phyloP scores from a whole-genome alignment of 30 jellyfish, hydroid and myxozoan species.

The Chrysaora quinquecirrha region DNA sequence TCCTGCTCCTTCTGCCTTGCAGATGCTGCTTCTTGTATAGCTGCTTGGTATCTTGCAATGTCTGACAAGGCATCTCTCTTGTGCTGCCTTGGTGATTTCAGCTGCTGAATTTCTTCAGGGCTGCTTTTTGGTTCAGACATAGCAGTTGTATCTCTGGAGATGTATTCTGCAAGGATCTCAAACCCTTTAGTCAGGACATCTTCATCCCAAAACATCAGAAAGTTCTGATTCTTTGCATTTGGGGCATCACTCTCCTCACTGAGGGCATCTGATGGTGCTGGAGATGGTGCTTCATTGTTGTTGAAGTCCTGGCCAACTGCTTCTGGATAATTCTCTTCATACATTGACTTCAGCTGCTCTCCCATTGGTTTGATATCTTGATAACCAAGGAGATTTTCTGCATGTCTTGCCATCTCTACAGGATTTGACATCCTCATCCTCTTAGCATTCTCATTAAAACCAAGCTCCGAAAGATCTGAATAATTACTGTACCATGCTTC shows the following conservation, averaged over 20 bases:
- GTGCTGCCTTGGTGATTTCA: not conserved
- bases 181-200: conserved; percentile 15
- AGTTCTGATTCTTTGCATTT: not conserved
- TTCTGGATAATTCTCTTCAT: not conserved
- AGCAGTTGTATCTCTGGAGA: not conserved
- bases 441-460: not conserved
- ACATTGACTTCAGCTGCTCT: not conserved
- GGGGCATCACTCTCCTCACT: not conserved
- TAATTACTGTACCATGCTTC: not conserved
- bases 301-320: not conserved
- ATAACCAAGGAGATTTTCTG: conserved; percentile 11
- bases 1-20: not conserved
- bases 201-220: conserved; percentile 16
- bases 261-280: not conserved
- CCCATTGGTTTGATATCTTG: not conserved
- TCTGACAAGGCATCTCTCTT: not conserved
- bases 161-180: conserved; percentile 56
- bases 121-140: not conserved
- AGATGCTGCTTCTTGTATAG: not conserved
- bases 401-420: conserved; percentile 15
- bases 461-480: not conserved
- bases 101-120: not conserved
- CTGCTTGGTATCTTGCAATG: not conserved
- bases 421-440: conserved; percentile 17
- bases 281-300: not conserved